Evolutionary conservation across 2,113 vertebrate species (phyloP).

Genomic region (Zosterops borbonicus): DNA sequence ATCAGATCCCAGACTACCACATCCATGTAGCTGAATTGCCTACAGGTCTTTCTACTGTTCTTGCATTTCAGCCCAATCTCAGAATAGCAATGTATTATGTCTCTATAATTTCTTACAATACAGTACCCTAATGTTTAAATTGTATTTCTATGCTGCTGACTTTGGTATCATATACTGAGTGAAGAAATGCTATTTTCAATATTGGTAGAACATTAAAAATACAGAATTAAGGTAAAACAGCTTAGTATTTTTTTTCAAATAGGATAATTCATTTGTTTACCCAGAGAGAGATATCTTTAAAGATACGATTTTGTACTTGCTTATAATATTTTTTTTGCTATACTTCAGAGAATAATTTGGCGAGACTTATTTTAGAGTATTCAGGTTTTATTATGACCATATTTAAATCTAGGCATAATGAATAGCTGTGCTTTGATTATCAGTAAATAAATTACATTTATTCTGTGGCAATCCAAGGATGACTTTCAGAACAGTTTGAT

Average conservation of each 20-base stretch:
- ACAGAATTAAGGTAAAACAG: not conserved
- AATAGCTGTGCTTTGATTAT: not conserved
- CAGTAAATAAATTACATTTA: not conserved
- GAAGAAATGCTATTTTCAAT: not conserved
- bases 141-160: not conserved
- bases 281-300: not conserved
- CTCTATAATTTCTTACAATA: not conserved
- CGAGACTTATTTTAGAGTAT: not conserved
- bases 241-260: no score
- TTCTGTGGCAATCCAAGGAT: not conserved
- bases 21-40: not conserved
- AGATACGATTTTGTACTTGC: not conserved
- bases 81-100: not conserved
- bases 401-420: not conserved
- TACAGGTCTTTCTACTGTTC: not conserved
- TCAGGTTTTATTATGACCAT: not conserved
- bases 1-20: not conserved
- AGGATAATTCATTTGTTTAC: not conserved
- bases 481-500: not conserved
- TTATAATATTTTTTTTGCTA: not conserved
- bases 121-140: not conserved
- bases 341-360: not conserved
- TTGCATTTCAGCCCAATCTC: not conserved
- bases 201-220: not conserved
- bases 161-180: not conserved